These are phyloP conservation scores for Ceratosolen fusciceps DNA, from an alignment of 1,140 invertebrate species.

Conservation along the genomic window DNA sequence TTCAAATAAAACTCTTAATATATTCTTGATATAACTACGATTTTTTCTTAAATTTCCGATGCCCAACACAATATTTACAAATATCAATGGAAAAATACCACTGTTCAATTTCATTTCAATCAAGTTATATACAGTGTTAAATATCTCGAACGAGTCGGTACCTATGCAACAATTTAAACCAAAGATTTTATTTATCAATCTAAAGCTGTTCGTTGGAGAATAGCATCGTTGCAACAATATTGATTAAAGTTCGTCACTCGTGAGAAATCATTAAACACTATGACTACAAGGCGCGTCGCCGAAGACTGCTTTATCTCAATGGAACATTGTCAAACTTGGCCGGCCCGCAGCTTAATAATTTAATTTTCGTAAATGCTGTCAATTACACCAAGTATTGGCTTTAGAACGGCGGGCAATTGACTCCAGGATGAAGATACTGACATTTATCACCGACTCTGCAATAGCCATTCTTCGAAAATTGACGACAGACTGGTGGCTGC, in stretches of 20 bases:
- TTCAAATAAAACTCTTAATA: conserved; percentile 41
- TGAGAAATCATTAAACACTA: conserved; percentile 18
- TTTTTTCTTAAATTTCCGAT: conserved; percentile 26
- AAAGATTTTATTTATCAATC: neutral
- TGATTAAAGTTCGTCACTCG: neutral
- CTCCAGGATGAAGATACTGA: conserved; percentile 82
- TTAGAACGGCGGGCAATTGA: conserved; percentile 74
- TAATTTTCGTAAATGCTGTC: neutral
- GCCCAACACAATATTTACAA: conserved; percentile 39
- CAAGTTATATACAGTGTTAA: neutral
- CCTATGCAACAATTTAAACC: neutral
- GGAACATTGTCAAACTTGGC: conserved; percentile 33
- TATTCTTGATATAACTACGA: conserved; percentile 32
- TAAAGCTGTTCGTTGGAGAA: neutral
- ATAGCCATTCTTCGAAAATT: conserved; percentile 82
- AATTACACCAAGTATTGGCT: neutral
- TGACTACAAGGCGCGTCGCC: conserved; percentile 15
- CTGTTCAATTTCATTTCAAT: conserved; percentile 4
- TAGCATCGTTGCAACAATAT: neutral
- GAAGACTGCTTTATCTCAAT: conserved; percentile 45
- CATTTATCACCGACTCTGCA: conserved; percentile 85
- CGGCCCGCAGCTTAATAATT: conserved; percentile 41
- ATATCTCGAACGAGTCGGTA: neutral
- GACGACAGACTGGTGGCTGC: conserved; percentile 76
- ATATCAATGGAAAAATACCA: conserved; percentile 22